These are phyloP conservation scores for Ramazzottius varieornatus DNA, from an alignment of 2,888 invertebrate species.

Conservation along the genomic window DNA sequence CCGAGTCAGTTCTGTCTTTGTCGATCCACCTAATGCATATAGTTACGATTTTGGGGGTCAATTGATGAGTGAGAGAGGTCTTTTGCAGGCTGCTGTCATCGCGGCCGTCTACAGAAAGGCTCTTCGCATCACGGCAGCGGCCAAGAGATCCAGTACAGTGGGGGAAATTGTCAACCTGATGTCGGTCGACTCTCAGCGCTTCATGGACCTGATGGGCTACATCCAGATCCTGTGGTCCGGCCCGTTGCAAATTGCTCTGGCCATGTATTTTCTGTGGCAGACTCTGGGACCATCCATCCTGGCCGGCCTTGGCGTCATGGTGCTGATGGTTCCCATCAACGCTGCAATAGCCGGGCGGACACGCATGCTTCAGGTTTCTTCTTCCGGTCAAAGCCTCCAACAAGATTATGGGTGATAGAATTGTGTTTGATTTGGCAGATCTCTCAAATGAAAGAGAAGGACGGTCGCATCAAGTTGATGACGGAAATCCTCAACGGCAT, in stretches of 20 bases:
- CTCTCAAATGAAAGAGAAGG: constrained; percentile 72
- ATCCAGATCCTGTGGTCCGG: background rate
- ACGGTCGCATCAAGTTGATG: constrained; percentile 70
- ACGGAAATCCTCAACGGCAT: constrained; percentile 75
- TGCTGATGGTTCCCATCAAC: constrained; percentile 39
- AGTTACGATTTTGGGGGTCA: too few relatives aligned
- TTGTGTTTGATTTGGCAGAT: too few relatives aligned
- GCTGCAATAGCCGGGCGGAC: background rate
- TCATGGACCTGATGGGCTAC: constrained; percentile 9
- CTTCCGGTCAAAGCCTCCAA: too few relatives aligned
- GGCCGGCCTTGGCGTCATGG: constrained; percentile 75
- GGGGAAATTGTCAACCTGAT: constrained; percentile 23
- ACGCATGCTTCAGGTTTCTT: background rate
- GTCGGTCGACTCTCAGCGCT: constrained; percentile 21
- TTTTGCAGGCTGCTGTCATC: constrained; percentile 40
- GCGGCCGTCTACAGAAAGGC: constrained; percentile 60
- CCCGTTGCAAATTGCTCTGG: constrained; percentile 57
- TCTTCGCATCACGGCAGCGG: constrained; percentile 18
- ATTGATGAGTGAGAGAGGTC: too few relatives aligned
- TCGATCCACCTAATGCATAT: too few relatives aligned
- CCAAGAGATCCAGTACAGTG: constrained; percentile 16
- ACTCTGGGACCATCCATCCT: constrained; percentile 46
- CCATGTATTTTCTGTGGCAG: constrained; percentile 35
- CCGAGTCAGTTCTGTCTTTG: constrained; percentile 28
- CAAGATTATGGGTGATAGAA: too few relatives aligned